These are phyloP conservation scores for Climacteris rufus DNA, from an alignment of 2,113 vertebrate genomes.

Conservation along the genomic window DNA sequence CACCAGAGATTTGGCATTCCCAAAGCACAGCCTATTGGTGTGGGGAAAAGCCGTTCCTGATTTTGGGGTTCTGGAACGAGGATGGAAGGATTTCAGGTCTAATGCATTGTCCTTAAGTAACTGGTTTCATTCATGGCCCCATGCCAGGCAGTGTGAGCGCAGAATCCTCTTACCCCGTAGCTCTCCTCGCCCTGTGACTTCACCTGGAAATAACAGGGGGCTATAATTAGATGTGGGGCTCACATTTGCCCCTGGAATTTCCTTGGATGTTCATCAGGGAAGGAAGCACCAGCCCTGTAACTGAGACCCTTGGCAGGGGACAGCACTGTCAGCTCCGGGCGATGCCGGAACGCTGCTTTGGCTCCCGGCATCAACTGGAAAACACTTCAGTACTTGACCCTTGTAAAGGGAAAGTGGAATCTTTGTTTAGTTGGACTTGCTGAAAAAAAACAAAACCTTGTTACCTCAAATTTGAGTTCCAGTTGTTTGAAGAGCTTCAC, in stretches of 20 bases:
- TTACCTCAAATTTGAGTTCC: background rate
- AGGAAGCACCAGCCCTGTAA: background rate
- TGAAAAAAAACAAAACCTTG: background rate
- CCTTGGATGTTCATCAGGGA: rapidly evolving
- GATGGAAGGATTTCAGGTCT: background rate
- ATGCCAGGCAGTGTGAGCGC: background rate
- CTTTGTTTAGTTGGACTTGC: background rate
- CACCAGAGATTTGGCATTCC: rapidly evolving
- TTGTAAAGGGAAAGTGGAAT: background rate
- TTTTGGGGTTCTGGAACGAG: background rate
- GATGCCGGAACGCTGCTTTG: rapidly evolving
- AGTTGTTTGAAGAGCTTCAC: background rate
- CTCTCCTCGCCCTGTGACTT: background rate
- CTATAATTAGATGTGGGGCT: background rate
- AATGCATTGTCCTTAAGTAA: background rate
- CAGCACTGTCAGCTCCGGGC: background rate
- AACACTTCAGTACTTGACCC: background rate
- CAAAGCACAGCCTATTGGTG: background rate
- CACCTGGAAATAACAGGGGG: slow-evolving; percentile 10
- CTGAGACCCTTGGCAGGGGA: background rate
- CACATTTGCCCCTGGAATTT: background rate
- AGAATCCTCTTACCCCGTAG: slow-evolving; percentile 21
- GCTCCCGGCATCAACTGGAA: background rate
- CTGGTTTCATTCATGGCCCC: background rate
- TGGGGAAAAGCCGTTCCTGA: rapidly evolving